Evolutionary conservation across 2,113 vertebrate genomes (phyloP), one percentile per base, ranked within the genome.

Genomic region (Poeciliopsis occidentalis): DNA sequence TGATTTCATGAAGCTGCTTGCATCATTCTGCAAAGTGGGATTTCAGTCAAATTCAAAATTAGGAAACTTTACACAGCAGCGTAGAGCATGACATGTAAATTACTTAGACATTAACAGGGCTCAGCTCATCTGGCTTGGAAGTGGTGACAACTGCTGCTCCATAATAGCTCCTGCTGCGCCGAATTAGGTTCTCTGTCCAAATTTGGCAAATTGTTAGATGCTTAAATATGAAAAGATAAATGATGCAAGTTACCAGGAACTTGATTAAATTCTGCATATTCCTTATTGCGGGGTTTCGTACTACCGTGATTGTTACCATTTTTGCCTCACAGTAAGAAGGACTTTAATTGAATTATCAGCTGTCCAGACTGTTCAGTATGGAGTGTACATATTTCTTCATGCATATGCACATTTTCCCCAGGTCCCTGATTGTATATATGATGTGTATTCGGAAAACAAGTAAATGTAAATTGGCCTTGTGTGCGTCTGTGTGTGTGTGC

Each of bases 211-310:
- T 61, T 71, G 29, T 29, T 76, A 34, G 87, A 68, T 60, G 54
- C n/a, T 29, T 71, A 67, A 84, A 72, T 69, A 82, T 75, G 71
- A 60, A 73, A 84, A 72, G 72, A 85, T 75, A 68, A 60, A 73
- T 54, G 73, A 31, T 67, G 39, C 54, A 64, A 32, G 75, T 47
- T 34, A 54, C 71, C 13, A 24, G 13, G 39, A 26, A 65, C 51
- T 10, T 64, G 39, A 41, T 41, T 41, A 41, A 41, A 41, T 41
- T 41, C 12, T 82, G 17, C 10, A 26, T 26, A 32, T 6, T 44
- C n/a, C n/a, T 7, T 64, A 7, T 51, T 51, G 7, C 26, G 12
- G 26, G 60, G 26, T 13, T 12, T n/a, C 10, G 1, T 26, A 11
- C 26, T 61, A 27, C 8, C 26, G 12, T 61, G 27, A 2, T 63